A percentile compares a stretch with the other conserved stretches of the same genome.
Conservation (phyloP, 2,797 vertebrate species). For the Pampus argenteus region DNA sequence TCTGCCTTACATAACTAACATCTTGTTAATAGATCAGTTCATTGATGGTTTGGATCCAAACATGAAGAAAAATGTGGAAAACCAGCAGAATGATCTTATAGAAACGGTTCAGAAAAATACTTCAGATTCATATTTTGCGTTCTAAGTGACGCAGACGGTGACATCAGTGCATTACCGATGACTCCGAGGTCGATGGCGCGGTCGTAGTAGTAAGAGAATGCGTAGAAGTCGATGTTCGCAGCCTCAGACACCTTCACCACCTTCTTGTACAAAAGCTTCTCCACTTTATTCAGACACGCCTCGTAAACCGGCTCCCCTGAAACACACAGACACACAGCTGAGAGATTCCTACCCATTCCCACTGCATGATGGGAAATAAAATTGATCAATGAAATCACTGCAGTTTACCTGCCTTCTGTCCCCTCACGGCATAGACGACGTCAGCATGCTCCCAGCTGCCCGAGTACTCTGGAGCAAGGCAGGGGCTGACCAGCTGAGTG, state of each 20-base stretch:
- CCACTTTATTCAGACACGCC: conserved; percentile 87
- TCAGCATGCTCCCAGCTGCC: conserved; percentile 91
- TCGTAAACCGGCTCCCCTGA: conserved; percentile 85
- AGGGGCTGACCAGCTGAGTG: conserved; percentile 90
- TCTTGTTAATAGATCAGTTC: too few relatives aligned
- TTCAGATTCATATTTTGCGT: too few relatives aligned
- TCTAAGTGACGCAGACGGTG: too few relatives aligned
- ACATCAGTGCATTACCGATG: conserved; percentile 82
- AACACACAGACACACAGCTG: background rate
- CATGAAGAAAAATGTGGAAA: too few relatives aligned
- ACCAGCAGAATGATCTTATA: too few relatives aligned
- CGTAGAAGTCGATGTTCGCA: conserved; percentile 88
- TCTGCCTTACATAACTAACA: too few relatives aligned
- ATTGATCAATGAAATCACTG: background rate
- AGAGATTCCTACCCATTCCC: background rate
- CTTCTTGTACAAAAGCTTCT: conserved; percentile 87
- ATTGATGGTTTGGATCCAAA: too few relatives aligned
- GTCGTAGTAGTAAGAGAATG: conserved; percentile 95
- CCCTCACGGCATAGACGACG: conserved; percentile 88
- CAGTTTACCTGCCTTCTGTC: conserved; percentile 89
- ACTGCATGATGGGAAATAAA: conserved; percentile 27
- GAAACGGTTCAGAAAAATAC: too few relatives aligned
- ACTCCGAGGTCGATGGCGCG: conserved; percentile 87
- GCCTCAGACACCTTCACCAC: conserved; percentile 84
- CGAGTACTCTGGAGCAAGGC: conserved; percentile 87